Evolutionary conservation across 1,140 invertebrate species (phyloP).

Genomic region (Drosophila ercepeae): DNA sequence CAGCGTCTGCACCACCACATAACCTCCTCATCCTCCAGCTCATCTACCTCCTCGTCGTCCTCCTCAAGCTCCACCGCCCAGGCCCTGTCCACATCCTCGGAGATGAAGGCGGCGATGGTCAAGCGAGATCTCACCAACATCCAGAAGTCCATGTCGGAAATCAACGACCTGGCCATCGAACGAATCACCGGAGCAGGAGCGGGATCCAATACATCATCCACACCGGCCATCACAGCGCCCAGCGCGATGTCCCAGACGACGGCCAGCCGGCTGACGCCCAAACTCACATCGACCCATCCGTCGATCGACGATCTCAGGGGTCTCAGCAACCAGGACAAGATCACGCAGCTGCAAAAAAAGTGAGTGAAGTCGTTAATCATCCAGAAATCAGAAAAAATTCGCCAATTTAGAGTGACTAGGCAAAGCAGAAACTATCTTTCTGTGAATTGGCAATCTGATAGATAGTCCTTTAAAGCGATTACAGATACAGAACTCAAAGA

Average conservation of each 20-base stretch:
- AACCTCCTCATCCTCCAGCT: constrained; percentile 84
- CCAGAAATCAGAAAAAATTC: too few relatives aligned
- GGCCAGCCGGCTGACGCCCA: constrained; percentile 21
- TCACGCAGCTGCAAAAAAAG: constrained; percentile 85
- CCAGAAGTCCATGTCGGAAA: constrained; percentile 91
- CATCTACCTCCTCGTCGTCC: constrained; percentile 66
- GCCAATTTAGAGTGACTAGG: constrained; percentile 8
- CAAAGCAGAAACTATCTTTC: not conserved
- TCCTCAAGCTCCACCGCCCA: constrained; percentile 72
- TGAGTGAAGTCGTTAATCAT: constrained; percentile 71
- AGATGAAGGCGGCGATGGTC: constrained; percentile 88
- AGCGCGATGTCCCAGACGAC: constrained; percentile 40
- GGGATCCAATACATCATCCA: constrained; percentile 17
- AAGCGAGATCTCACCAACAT: constrained; percentile 90
- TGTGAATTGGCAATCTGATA: not conserved
- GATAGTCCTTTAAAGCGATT: constrained; percentile 9
- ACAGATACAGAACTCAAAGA: not conserved
- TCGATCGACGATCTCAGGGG: constrained; percentile 83
- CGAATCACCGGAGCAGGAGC: constrained; percentile 50
- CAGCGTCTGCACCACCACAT: constrained; percentile 84
- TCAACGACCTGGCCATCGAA: constrained; percentile 86
- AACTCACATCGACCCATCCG: constrained; percentile 54
- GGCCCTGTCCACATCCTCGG: constrained; percentile 85
- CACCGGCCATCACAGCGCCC: constrained; percentile 36
- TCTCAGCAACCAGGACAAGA: constrained; percentile 84